Conservation (phyloP, 2,797 vertebrate species). For the Melanotaenia parkinsoni region DNA sequence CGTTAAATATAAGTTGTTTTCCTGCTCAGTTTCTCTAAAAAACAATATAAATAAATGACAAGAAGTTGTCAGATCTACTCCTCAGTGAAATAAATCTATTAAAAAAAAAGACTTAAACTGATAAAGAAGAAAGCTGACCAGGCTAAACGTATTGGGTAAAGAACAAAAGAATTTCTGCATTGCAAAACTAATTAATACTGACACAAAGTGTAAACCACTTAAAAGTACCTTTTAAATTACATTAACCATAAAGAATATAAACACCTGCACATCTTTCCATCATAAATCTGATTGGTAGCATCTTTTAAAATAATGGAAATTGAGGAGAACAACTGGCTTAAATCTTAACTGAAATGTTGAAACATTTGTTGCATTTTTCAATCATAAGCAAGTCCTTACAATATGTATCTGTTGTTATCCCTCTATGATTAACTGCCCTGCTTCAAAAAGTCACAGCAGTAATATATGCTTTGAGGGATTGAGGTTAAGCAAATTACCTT, state of each 20-base stretch:
- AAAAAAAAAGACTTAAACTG: background rate
- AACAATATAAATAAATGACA: too few species aligned
- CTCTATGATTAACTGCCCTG: conserved; percentile 16
- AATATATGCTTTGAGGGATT: conserved; percentile 2
- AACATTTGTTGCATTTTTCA: background rate
- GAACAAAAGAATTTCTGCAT: background rate
- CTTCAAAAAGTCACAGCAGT: conserved; percentile 16
- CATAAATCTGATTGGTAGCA: background rate
- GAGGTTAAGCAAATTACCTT: conserved; percentile 49
- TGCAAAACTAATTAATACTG: background rate
- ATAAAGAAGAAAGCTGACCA: background rate
- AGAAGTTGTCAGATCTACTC: background rate
- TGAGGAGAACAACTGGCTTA: background rate
- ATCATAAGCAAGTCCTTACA: background rate
- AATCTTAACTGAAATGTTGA: too few species aligned
- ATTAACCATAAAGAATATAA: background rate
- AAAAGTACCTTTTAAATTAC: too few species aligned
- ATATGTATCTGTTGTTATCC: background rate
- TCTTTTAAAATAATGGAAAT: background rate
- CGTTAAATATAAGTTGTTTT: too few species aligned
- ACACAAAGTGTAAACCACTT: background rate
- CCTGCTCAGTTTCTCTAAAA: background rate
- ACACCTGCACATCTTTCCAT: background rate
- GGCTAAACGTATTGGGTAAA: background rate
- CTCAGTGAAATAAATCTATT: background rate